Percentiles rank a stretch among this genome's conserved stretches.
Conservation (phyloP, 2,797 vertebrate genomes). For the Rousettus madagascariensis region DNA sequence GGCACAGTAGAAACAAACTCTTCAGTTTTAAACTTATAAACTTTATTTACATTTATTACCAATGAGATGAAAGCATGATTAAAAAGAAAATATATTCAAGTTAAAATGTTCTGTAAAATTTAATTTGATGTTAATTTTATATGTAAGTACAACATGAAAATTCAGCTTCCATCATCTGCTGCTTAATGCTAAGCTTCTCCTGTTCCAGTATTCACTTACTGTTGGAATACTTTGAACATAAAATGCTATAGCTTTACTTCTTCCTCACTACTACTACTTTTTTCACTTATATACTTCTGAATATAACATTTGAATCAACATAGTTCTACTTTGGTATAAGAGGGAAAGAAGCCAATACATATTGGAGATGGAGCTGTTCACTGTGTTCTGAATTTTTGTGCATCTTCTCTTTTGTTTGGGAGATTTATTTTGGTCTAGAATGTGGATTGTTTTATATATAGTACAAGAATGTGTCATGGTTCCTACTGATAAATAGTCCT, state of each 20-base stretch:
- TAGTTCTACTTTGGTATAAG: slow-evolving; percentile 14
- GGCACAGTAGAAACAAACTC: background rate
- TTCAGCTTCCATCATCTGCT: slow-evolving; percentile 59
- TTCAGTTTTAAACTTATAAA: slow-evolving; percentile 3
- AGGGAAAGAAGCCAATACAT: background rate
- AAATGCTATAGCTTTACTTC: slow-evolving; percentile 39
- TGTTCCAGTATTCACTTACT: slow-evolving; percentile 51
- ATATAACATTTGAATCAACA: slow-evolving; percentile 34
- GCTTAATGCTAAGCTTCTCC: slow-evolving; percentile 26
- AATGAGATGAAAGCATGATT: background rate
- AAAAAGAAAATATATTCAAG: background rate
- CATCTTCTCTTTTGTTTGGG: background rate
- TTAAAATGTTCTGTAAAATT: background rate
- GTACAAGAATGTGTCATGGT: too few species aligned
- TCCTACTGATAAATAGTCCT: background rate
- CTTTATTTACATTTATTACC: background rate
- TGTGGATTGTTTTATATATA: background rate
- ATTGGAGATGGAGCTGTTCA: background rate
- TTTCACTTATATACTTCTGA: background rate
- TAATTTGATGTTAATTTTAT: background rate
- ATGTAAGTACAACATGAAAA: background rate
- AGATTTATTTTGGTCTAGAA: slow-evolving; percentile 36
- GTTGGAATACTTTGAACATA: slow-evolving; percentile 50
- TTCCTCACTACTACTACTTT: background rate
- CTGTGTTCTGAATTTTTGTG: slow-evolving; percentile 23